Evolutionary conservation across 2,797 vertebrate species (phyloP).

Genomic region (Eospalax fontanierii): DNA sequence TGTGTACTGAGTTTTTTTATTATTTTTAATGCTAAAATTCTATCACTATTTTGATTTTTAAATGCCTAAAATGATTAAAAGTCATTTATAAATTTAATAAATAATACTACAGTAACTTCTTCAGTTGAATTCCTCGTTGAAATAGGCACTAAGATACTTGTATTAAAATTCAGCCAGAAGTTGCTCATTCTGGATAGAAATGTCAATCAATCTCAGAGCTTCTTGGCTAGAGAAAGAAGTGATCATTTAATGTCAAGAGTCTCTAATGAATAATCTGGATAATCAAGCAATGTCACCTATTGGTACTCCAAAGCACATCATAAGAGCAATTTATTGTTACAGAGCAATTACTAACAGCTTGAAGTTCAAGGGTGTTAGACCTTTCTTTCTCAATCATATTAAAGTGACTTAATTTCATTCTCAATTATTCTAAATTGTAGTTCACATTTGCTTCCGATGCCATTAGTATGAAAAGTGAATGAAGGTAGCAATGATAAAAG

Average conservation of each 20-base stretch:
- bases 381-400: not conserved
- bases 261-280: not conserved
- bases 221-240: not conserved
- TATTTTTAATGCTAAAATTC: slow-evolving; percentile 35
- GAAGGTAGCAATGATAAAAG: not conserved
- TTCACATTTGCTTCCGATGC: not conserved
- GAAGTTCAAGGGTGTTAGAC: not conserved
- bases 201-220: not conserved
- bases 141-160: not conserved
- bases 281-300: not conserved
- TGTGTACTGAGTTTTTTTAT: not conserved
- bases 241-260: not conserved
- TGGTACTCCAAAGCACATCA: not conserved
- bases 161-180: not conserved
- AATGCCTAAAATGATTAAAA: not conserved
- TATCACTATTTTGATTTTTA: not conserved
- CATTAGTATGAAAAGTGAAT: slow-evolving; percentile 13
- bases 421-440: slow-evolving; percentile 6
- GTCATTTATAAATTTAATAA: not conserved
- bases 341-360: slow-evolving; percentile 23
- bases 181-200: not conserved
- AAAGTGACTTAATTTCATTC: not conserved
- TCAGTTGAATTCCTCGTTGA: not conserved
- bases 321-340: not conserved
- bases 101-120: not conserved